These are phyloP conservation scores for Bufotes viridis DNA, from an alignment of 2,797 vertebrate genomes.

Conservation along the genomic window DNA sequence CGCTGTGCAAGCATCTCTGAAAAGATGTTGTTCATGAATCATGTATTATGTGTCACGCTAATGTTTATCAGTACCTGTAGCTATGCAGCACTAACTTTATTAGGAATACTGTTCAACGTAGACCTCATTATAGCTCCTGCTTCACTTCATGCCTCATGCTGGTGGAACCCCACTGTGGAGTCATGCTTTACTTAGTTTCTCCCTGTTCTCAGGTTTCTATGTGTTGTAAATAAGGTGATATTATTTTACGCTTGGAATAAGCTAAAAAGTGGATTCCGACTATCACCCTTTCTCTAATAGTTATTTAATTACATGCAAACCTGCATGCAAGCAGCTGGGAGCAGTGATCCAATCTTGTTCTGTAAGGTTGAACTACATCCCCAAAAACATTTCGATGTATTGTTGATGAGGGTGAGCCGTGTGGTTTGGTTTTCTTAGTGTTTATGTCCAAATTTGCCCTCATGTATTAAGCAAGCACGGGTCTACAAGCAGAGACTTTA, in stretches of 20 bases:
- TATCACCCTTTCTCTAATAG: background rate
- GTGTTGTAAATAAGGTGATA: background rate
- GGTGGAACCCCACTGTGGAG: constrained; percentile 16
- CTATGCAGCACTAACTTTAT: constrained; percentile 5
- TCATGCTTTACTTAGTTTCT: constrained; percentile 23
- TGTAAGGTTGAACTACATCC: background rate
- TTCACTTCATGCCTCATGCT: background rate
- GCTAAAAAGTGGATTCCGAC: background rate
- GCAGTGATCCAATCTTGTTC: background rate
- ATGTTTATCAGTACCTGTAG: constrained; percentile 19
- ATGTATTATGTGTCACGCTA: background rate
- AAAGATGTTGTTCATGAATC: constrained; percentile 5
- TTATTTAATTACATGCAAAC: background rate
- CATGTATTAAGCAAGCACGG: background rate
- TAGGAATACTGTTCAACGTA: background rate
- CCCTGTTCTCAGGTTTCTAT: constrained; percentile 3
- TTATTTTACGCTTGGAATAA: background rate
- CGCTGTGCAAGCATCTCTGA: background rate
- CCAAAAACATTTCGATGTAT: constrained; percentile 4
- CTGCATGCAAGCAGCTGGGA: background rate
- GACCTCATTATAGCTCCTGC: constrained; percentile 6
- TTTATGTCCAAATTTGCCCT: background rate
- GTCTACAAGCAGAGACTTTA: too few species aligned
- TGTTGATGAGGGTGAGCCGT: background rate
- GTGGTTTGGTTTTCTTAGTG: background rate